Conservation (phyloP, 2,888 invertebrate species). For the Nephrotoma appendiculata region DNA sequence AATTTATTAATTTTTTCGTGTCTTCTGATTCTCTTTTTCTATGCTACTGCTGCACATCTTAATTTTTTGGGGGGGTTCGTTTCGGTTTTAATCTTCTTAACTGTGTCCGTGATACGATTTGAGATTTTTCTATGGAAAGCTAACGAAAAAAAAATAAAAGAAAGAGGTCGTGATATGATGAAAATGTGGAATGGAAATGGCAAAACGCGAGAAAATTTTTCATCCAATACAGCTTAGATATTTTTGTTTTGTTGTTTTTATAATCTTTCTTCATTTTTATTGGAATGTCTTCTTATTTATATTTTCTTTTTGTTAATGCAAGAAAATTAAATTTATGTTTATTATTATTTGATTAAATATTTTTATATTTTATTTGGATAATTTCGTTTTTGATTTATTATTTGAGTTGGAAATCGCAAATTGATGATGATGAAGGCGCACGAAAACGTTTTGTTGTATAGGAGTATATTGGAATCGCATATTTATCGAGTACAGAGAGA, state of each 20-base stretch:
- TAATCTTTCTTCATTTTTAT: neutral
- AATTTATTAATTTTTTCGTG: neutral
- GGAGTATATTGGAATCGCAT: neutral
- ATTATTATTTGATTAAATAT: neutral
- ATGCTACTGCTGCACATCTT: neutral
- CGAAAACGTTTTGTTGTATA: neutral
- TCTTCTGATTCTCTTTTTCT: neutral
- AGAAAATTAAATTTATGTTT: neutral
- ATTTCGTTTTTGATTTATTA: neutral
- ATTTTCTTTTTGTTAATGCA: neutral
- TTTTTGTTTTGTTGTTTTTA: neutral
- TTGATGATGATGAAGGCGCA: neutral
- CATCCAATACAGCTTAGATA: neutral
- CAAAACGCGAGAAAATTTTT: neutral
- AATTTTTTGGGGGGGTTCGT: neutral
- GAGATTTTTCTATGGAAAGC: neutral
- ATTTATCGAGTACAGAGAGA: neutral
- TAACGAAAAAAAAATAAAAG: neutral
- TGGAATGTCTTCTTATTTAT: neutral
- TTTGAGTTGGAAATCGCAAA: neutral
- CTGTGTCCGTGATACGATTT: neutral
- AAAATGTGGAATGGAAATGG: neutral
- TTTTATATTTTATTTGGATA: neutral
- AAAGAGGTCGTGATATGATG: neutral
- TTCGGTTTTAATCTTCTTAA: neutral